phyloP scores from a whole-genome alignment of 2,797 vertebrate species.

The Tachyglossus aculeatus region DNA sequence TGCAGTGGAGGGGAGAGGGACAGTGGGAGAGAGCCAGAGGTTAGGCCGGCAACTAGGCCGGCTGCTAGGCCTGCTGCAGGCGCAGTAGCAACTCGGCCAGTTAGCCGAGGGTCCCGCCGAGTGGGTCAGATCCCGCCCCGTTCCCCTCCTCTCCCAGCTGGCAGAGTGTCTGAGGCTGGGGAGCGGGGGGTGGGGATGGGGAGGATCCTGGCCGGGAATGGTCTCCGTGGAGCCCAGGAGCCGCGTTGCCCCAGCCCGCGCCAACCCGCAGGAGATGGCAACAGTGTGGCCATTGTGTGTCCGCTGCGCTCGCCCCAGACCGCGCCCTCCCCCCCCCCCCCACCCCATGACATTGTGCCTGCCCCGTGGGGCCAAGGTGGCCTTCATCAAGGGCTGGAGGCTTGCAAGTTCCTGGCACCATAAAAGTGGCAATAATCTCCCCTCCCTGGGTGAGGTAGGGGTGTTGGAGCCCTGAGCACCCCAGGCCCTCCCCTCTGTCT shows the following conservation, averaged over 20 bases:
- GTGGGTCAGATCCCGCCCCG: not conserved
- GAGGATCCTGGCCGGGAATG: not conserved
- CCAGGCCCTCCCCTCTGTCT: not conserved
- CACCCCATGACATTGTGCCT: not conserved
- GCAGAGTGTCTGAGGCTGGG: too few relatives aligned
- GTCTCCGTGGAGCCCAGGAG: not conserved
- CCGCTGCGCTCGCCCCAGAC: conserved; percentile 18
- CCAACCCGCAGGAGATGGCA: conserved; percentile 38
- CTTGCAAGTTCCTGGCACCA: conserved; percentile 45
- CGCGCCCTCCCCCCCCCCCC: not conserved
- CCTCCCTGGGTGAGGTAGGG: not conserved
- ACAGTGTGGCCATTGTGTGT: conserved; percentile 58
- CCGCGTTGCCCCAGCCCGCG: not conserved
- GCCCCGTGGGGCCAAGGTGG: not conserved
- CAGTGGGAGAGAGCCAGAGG: not conserved
- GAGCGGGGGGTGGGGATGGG: not conserved
- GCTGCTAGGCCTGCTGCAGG: too few relatives aligned
- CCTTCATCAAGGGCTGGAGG: not conserved
- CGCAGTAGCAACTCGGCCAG: too few relatives aligned
- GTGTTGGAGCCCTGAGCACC: not conserved
- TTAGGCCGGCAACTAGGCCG: too few relatives aligned
- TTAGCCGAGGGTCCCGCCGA: too few relatives aligned
- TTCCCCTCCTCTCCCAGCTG: too few relatives aligned
- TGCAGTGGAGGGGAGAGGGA: not conserved
- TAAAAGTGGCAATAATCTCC: conserved; percentile 55